Conservation (phyloP, 2,797 vertebrate genomes). For the Sebastes taczanowskii region DNA sequence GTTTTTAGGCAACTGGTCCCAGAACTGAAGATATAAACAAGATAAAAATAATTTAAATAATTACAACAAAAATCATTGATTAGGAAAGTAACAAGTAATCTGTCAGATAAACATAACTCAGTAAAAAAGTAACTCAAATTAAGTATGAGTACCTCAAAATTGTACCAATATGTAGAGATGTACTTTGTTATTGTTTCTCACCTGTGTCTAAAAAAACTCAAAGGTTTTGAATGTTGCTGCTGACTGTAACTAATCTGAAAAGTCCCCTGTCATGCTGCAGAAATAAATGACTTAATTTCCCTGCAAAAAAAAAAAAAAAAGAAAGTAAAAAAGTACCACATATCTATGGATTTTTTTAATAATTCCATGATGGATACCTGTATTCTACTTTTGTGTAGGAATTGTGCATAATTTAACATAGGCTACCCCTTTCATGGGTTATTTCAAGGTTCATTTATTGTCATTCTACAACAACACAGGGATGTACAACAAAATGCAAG, state of each 20-base stretch:
- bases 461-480: neutral
- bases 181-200: neutral
- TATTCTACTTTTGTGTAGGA: too few relatives aligned
- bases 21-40: too few relatives aligned
- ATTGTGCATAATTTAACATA: neutral
- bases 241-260: conserved; percentile 10
- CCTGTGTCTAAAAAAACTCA: too few relatives aligned
- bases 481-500: neutral
- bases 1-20: too few relatives aligned
- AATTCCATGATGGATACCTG: too few relatives aligned
- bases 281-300: conserved; percentile 13
- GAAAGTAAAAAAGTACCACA: too few relatives aligned
- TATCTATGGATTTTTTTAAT: too few relatives aligned
- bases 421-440: neutral
- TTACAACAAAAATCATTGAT: too few relatives aligned
- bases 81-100: neutral
- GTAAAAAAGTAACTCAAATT: neutral
- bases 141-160: neutral
- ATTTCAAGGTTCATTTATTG: neutral
- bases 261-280: neutral
- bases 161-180: neutral
- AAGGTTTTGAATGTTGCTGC: neutral
- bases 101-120: neutral
- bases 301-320: neutral
- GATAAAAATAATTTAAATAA: too few relatives aligned